Evolutionary conservation across 53 echinoderm and acorn worm species (phyloP), one percentile per base, ranked within the genome.

Genomic region (Arbacia lixula): DNA sequence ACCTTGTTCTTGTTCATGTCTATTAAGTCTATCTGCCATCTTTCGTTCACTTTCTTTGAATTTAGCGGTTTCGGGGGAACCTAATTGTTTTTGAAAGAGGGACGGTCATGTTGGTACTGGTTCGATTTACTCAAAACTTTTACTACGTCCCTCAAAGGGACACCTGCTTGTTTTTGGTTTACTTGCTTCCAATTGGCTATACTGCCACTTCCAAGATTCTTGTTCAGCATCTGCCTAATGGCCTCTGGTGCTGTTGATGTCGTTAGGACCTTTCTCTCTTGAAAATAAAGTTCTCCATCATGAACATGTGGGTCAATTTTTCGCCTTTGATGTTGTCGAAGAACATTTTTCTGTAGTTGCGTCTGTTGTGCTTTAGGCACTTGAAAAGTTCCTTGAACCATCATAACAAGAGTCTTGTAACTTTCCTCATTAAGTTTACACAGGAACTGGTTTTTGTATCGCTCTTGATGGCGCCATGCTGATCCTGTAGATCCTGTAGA

Each of bases 11-110:
- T 54, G 33, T 77, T 56, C 57, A 55, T 30, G 42, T 77, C 56
- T 41, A 77, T 77, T 35, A 56, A 77, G 39, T 56, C 78, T 33
- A 77, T 77, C 25, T 77, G 30, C 64, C 29, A 64, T 28, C 64
- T 64, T 64, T 64, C 30, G 31, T 9, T 27, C 30, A 28, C 30
- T 26, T 64, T 30, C 33, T n/a, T 31, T 64, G 64, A 64, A 64
- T 64, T 64, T 5, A 64, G 26, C n/a, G 64, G 64, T 31, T 30
- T 64, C 64, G 64, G 64, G 33, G 64, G 64, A 64, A 64, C 30
- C 64, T 64, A n/a, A n/a, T n/a, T 64, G 19, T 28, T 64, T 64
- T 64, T 64, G 64, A 64, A 64, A 26, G n/a, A 26, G 33, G 30
- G 64, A 29, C 64, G 64, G 64, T 64, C 12, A 64, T 64, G 29